Evolutionary conservation across 2,113 vertebrate species (phyloP).

Genomic region (Microcebus jonahi): DNA sequence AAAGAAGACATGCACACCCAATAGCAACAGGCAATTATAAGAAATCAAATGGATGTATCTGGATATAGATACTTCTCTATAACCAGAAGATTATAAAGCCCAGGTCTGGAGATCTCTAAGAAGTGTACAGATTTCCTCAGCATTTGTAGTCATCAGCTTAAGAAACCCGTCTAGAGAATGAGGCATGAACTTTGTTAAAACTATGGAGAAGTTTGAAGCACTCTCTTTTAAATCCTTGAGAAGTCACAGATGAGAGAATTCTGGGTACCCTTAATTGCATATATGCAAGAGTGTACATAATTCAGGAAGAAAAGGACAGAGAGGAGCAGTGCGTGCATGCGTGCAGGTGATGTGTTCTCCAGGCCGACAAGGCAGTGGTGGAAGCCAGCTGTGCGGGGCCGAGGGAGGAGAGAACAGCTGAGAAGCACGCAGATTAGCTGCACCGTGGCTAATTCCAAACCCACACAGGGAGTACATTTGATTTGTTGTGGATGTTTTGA

Average conservation of each 20-base stretch:
- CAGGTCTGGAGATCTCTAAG: not conserved
- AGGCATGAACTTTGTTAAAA: not conserved
- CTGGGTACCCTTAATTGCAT: not conserved
- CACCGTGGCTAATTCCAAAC: conserved; percentile 19
- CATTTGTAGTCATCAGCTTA: not conserved
- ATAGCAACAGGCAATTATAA: not conserved
- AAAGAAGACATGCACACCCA: not conserved
- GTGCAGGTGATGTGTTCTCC: not conserved
- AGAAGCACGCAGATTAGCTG: not conserved
- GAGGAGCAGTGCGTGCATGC: not conserved
- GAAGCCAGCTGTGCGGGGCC: not conserved
- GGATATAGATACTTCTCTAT: not conserved
- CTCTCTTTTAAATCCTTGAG: not conserved
- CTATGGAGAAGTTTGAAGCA: not conserved
- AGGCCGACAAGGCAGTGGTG: not conserved
- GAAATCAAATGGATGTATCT: not conserved
- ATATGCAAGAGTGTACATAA: not conserved
- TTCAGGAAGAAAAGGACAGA: not conserved
- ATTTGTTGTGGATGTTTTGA: conserved; percentile 58
- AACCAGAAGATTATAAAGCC: not conserved
- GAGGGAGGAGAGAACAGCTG: not conserved
- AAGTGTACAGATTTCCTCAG: not conserved
- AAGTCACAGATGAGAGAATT: conserved; percentile 14
- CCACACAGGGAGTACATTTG: not conserved
- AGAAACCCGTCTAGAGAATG: not conserved